Evolutionary conservation across 92 coral and sea anemone genomes (phyloP).

Genomic region (Phenganax stokvisi): DNA sequence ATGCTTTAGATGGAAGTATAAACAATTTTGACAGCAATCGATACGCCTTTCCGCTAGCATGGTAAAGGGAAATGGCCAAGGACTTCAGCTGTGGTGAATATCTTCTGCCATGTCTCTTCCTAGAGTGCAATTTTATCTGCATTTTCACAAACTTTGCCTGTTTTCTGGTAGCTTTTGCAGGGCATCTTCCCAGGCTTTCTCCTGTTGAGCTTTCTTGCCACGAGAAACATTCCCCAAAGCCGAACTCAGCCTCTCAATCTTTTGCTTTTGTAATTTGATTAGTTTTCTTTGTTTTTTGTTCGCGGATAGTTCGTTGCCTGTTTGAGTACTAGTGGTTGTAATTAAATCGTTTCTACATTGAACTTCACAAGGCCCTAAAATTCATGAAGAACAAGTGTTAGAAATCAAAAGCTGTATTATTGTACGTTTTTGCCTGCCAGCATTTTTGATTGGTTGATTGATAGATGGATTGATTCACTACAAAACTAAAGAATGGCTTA

Average conservation of each 20-base stretch:
- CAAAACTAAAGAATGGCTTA: too few species aligned
- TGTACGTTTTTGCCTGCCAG: too few species aligned
- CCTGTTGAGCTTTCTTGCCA: constrained; percentile 10
- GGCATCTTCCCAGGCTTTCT: constrained; percentile 11
- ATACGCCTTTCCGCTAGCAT: constrained; percentile 34
- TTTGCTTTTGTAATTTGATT: background rate
- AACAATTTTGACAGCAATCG: constrained; percentile 30
- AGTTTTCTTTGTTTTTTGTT: background rate
- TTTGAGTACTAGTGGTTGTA: background rate
- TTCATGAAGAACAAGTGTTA: background rate
- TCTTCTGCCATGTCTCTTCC: constrained; percentile 30
- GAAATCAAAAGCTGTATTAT: too few species aligned
- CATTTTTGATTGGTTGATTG: too few species aligned
- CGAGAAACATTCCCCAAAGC: background rate
- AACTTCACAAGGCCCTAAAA: background rate
- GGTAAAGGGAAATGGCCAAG: constrained; percentile 23
- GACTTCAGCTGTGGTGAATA: constrained; percentile 27
- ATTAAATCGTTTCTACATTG: background rate
- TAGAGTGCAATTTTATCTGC: constrained; percentile 25
- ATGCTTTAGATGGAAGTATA: constrained; percentile 22
- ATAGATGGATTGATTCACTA: too few species aligned
- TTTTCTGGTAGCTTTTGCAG: constrained; percentile 8
- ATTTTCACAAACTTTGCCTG: constrained; percentile 14
- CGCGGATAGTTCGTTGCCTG: background rate
- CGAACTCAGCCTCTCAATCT: background rate